Conservation (phyloP, 2,888 invertebrate genomes). For the Cistogaster globosa region DNA sequence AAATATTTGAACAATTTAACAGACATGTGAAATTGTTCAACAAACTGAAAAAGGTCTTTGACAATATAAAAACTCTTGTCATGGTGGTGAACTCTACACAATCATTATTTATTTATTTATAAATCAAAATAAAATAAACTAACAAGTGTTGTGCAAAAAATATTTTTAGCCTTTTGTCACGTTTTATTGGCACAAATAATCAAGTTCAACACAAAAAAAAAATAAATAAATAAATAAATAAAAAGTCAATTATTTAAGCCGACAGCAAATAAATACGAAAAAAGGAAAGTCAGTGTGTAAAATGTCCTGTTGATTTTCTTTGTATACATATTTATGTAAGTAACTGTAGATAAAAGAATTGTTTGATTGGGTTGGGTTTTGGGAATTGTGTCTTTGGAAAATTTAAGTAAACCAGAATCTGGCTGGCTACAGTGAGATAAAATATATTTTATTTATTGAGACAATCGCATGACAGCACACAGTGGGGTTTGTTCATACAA, state of each 20-base stretch:
- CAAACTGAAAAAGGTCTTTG: constrained; percentile 5
- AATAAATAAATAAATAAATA: too few relatives aligned
- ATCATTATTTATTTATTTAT: constrained; percentile 48
- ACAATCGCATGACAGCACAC: too few relatives aligned
- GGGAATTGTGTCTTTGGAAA: too few relatives aligned
- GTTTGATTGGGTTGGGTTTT: not conserved
- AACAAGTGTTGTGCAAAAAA: not conserved
- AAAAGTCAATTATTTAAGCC: not conserved
- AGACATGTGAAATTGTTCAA: constrained; percentile 16
- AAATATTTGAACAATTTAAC: not conserved
- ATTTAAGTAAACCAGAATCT: too few relatives aligned
- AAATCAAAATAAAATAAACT: constrained; percentile 27
- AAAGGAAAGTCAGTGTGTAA: not conserved
- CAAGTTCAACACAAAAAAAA: not conserved
- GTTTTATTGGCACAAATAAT: constrained; percentile 11
- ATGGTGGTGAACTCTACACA: constrained; percentile 9
- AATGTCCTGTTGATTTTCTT: not conserved
- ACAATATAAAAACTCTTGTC: not conserved
- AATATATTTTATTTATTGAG: too few relatives aligned
- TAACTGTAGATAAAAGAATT: not conserved
- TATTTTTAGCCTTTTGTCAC: constrained; percentile 24
- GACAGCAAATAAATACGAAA: not conserved
- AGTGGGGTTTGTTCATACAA: too few relatives aligned
- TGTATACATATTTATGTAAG: not conserved
- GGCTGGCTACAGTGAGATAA: too few relatives aligned